Conservation (phyloP, 2,113 vertebrate species). For the Centropus bengalensis region DNA sequence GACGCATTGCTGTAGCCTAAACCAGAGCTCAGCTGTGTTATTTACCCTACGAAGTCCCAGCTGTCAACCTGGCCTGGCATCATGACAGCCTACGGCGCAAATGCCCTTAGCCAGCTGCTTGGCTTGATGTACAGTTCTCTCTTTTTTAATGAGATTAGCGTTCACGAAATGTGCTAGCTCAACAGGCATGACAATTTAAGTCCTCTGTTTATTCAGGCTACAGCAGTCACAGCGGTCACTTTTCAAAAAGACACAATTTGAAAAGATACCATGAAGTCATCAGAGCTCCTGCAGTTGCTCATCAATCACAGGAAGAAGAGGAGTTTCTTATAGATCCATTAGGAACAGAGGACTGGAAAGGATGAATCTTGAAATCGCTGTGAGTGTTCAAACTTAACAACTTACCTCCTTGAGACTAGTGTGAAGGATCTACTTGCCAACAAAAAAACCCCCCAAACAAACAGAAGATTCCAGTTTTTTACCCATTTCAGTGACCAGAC, state of each 20-base stretch:
- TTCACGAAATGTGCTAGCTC: constrained; percentile 30
- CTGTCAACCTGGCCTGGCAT: constrained; percentile 62
- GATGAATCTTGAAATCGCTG: neutral
- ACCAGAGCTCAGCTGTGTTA: constrained; percentile 7
- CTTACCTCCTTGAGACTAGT: neutral
- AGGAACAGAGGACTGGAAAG: neutral
- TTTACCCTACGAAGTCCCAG: constrained; percentile 1
- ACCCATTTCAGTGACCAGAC: neutral
- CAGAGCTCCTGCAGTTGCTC: neutral
- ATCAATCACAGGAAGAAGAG: neutral
- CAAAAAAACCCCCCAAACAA: neutral
- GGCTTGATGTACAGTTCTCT: neutral
- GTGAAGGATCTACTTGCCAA: neutral
- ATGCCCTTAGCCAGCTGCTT: constrained; percentile 52
- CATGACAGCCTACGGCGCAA: neutral
- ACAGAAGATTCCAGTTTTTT: neutral
- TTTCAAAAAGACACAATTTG: neutral
- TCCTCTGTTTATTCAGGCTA: neutral
- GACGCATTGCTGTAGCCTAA: neutral
- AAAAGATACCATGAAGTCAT: neutral
- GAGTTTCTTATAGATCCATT: neutral
- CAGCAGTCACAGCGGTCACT: neutral
- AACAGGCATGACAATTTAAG: neutral
- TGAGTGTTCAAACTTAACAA: neutral
- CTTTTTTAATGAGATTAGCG: constrained; percentile 42